A percentile compares a stretch with the other conserved stretches of the same genome.
phyloP scores from a whole-genome alignment of 2,888 invertebrate genomes.

The Cryptus viduatorius region DNA sequence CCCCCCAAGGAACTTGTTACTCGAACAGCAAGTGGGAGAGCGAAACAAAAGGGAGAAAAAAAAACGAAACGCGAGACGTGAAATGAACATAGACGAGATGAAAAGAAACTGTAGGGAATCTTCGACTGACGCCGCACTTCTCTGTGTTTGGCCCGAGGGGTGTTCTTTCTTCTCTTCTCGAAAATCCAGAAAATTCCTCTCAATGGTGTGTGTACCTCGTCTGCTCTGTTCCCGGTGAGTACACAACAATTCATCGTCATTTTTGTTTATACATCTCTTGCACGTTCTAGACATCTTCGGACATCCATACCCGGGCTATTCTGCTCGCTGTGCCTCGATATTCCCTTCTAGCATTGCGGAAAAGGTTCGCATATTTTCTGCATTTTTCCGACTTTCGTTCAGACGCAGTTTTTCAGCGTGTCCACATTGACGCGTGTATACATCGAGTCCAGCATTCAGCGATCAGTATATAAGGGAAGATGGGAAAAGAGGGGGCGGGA shows the following conservation, averaged over 20 bases:
- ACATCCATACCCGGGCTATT: slow-evolving; percentile 25
- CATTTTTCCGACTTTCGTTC: slow-evolving; percentile 13
- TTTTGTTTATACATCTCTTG: slow-evolving; percentile 35
- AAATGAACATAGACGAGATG: slow-evolving; percentile 10
- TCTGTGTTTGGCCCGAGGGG: slow-evolving; percentile 40
- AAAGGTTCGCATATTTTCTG: slow-evolving; percentile 19
- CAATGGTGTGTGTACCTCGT: slow-evolving; percentile 31
- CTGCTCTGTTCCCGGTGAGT: slow-evolving; percentile 33
- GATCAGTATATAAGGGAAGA: no score
- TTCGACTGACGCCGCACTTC: slow-evolving; percentile 30
- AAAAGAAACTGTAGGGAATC: slow-evolving; percentile 27
- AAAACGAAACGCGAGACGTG: neutral
- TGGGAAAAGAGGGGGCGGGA: no score
- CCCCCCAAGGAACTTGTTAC: slow-evolving; percentile 25
- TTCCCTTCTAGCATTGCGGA: slow-evolving; percentile 36
- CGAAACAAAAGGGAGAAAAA: slow-evolving; percentile 16
- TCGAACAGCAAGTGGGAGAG: slow-evolving; percentile 15
- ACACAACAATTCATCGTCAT: slow-evolving; percentile 38
- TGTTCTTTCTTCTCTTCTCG: slow-evolving; percentile 40
- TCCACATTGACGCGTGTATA: neutral
- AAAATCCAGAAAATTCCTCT: slow-evolving; percentile 34
- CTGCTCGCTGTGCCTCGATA: neutral
- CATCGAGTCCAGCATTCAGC: no score
- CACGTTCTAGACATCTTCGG: slow-evolving; percentile 12
- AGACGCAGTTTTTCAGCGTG: neutral